Base-by-base conservation (phyloP, 2,113 vertebrate species). In the Misgurnus anguillicaudatus region DNA sequence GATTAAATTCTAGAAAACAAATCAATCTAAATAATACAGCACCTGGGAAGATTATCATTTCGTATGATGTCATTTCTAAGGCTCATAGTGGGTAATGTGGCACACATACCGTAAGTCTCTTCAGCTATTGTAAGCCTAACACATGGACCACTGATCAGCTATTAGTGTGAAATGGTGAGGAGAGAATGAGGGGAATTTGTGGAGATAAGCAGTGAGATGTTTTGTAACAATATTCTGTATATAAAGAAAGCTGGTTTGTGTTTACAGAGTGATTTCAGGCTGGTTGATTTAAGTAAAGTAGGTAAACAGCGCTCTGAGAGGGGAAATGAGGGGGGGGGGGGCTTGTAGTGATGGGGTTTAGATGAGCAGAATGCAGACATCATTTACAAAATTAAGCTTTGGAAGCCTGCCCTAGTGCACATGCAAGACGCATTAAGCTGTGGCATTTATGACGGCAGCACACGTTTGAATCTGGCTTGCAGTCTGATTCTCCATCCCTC, bases 11-110 rank as follows among this genome's bases (percentile, higher is more conserved):
- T 41, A 31, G 64, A 36, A 71, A 53, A 81, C 80, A 71, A 39
- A 71, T 81, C 80, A 77, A 77, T 77, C 75, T 67, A 14, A 61
- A 78, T 67, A 67, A 58, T 19, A 64, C 38, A 67, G 67, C 80
- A 64, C 75, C 75, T 65, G 38, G 47, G 69, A 48, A 24, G 57
- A 77, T 38, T 61, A 38, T 16, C 16, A 66, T 60, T 60, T 64
- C 21, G 51, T 24, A 58, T 48, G 69, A 57, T 74, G 70, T 65
- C 65, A 57, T 80, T 73, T 73, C 45, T 53, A 41, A 41, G 38
- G 38, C 78, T 36, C 4, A n/a, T 62, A 64, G 17, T 73, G 47
- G 60, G 60, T 72, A 79, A 79, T 71, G 77, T 48, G 60, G 60
- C 58, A 24, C 6, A 72, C 19, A 6, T 55, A 55, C 16, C 16